phyloP scores from a whole-genome alignment of 2,113 vertebrate species.

The Phaethornis superciliosus region DNA sequence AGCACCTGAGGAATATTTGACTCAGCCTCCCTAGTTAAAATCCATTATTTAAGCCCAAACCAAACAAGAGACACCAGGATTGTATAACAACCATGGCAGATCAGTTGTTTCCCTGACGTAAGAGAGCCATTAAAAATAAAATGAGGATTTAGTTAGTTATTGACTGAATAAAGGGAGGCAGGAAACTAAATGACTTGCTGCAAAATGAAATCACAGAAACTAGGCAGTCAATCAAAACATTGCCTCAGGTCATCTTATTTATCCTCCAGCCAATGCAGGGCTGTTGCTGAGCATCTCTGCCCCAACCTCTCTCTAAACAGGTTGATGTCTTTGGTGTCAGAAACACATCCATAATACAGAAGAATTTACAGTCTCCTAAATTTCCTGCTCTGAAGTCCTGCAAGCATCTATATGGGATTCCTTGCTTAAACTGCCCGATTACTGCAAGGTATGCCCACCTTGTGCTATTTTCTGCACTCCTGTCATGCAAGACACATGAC shows the following conservation, averaged over 20 bases:
- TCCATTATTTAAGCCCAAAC: background rate
- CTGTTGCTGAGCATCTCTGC: background rate
- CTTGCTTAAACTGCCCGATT: background rate
- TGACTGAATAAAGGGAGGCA: background rate
- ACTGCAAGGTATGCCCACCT: background rate
- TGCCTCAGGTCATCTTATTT: background rate
- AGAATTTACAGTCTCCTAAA: background rate
- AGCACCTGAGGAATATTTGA: background rate
- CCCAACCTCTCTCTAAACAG: background rate
- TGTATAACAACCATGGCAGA: background rate
- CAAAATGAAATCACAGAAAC: constrained; percentile 36
- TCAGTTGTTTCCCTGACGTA: background rate
- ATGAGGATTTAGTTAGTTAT: constrained; percentile 34
- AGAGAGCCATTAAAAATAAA: constrained; percentile 39
- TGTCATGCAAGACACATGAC: background rate
- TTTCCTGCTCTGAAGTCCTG: background rate
- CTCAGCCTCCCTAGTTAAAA: background rate
- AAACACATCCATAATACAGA: background rate
- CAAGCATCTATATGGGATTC: background rate
- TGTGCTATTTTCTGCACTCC: background rate
- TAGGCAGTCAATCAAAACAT: constrained; percentile 12
- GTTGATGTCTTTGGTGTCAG: background rate
- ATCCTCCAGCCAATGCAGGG: background rate
- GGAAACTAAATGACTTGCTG: constrained; percentile 21
- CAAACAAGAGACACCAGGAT: background rate